A percentile compares a stretch with the other conserved stretches of the same genome.
Evolutionary conservation across 2,113 vertebrate species (phyloP).

Genomic region (Mesitornis unicolor): DNA sequence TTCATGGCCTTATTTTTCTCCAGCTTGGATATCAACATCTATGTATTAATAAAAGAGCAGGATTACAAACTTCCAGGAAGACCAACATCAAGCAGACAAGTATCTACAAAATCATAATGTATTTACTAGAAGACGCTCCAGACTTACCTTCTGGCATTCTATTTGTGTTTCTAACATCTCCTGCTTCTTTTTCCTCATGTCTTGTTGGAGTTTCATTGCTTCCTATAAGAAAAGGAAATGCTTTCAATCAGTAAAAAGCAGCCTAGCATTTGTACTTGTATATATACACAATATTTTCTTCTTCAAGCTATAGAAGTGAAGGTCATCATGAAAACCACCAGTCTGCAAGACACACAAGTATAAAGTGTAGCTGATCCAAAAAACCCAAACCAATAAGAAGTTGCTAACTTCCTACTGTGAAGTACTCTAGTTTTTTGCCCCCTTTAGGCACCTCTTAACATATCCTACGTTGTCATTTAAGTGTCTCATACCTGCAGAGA

Average conservation of each 20-base stretch:
- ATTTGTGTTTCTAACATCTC: conserved; percentile 96
- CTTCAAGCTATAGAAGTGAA: background rate
- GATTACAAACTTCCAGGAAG: background rate
- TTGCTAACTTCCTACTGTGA: background rate
- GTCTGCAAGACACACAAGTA: background rate
- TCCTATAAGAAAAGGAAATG: conserved; percentile 75
- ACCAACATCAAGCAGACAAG: background rate
- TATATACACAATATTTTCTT: background rate
- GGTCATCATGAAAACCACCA: background rate
- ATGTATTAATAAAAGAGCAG: background rate
- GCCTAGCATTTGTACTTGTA: background rate
- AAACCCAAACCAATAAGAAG: background rate
- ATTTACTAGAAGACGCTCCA: background rate
- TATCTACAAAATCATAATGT: background rate
- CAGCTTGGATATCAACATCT: conserved; percentile 94
- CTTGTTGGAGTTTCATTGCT: conserved; percentile 93
- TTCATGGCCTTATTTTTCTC: conserved; percentile 95
- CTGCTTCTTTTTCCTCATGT: conserved; percentile 98
- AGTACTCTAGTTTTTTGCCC: background rate
- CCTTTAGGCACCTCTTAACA: background rate
- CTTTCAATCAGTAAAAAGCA: background rate
- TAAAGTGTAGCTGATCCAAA: background rate
- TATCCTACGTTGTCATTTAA: background rate
- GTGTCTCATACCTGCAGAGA: background rate
- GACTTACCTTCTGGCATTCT: conserved; percentile 93